Conservation (phyloP, 2,797 vertebrate species). For the Molossus alvarezi region DNA sequence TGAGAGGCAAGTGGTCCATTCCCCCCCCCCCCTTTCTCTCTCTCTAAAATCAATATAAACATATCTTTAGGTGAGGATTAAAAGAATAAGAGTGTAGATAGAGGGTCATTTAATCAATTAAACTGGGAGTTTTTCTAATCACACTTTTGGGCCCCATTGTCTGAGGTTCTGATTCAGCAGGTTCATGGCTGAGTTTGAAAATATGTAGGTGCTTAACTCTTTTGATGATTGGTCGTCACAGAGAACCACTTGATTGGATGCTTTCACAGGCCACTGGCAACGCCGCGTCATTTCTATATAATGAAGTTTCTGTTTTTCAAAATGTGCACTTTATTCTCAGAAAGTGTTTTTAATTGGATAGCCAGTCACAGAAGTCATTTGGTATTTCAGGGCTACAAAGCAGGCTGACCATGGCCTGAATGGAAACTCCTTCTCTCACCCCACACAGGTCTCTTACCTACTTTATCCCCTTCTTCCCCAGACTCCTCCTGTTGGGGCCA, state of each 20-base stretch:
- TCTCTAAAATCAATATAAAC: not conserved
- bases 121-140: not conserved
- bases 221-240: not conserved
- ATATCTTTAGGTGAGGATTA: not conserved
- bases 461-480: not conserved
- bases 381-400: conserved; percentile 13
- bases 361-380: not conserved
- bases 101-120: not conserved
- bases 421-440: not conserved
- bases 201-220: not conserved
- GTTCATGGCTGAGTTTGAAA: not conserved
- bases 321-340: conserved; percentile 29
- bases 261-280: conserved; percentile 34
- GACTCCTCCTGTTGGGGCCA: not conserved
- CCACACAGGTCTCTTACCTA: conserved; percentile 53
- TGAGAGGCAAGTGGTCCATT: not conserved
- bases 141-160: not conserved
- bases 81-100: not conserved
- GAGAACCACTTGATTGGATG: not conserved
- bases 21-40: not conserved
- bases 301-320: not conserved
- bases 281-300: conserved; percentile 5
- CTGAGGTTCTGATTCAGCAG: not conserved
- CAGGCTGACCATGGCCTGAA: not conserved
- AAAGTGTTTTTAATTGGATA: conserved; percentile 45